Conservation (phyloP, 1,140 invertebrate species). For the Cyclargus thomasi region DNA sequence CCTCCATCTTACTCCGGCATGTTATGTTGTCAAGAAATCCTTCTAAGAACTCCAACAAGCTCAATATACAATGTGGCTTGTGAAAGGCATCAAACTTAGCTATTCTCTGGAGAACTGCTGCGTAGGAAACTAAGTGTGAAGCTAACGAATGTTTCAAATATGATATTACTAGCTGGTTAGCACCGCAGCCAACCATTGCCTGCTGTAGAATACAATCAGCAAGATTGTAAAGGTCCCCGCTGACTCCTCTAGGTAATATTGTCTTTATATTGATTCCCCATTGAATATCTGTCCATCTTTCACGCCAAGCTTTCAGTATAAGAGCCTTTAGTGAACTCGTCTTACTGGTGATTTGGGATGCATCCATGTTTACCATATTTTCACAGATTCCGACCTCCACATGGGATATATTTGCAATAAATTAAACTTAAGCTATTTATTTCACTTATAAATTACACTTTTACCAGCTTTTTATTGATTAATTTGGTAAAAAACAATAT, state of each 20-base stretch:
- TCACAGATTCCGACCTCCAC: neutral
- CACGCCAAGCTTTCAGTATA: conserved; percentile 92
- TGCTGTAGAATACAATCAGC: conserved; percentile 95
- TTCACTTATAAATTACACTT: neutral
- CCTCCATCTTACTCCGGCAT: conserved; percentile 86
- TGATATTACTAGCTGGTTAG: conserved; percentile 91
- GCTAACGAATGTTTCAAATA: conserved; percentile 94
- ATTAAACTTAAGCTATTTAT: neutral
- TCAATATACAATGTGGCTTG: conserved; percentile 91
- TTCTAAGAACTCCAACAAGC: conserved; percentile 90
- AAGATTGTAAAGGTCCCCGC: conserved; percentile 93
- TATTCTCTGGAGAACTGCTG: conserved; percentile 90
- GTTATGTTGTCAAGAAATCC: conserved; percentile 83
- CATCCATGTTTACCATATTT: conserved; percentile 75
- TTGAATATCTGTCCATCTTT: conserved; percentile 94
- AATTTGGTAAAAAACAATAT: too few relatives aligned
- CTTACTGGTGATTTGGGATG: conserved; percentile 86
- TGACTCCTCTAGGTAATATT: conserved; percentile 88
- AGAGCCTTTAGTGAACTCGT: conserved; percentile 90
- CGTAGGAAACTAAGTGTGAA: conserved; percentile 92
- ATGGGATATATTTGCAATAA: neutral
- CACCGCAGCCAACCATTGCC: conserved; percentile 92
- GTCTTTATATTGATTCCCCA: conserved; percentile 97
- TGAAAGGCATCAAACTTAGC: conserved; percentile 92
- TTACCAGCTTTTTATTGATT: neutral